Evolutionary conservation across 2,888 invertebrate genomes (phyloP).

Genomic region (Tinea trinotella): DNA sequence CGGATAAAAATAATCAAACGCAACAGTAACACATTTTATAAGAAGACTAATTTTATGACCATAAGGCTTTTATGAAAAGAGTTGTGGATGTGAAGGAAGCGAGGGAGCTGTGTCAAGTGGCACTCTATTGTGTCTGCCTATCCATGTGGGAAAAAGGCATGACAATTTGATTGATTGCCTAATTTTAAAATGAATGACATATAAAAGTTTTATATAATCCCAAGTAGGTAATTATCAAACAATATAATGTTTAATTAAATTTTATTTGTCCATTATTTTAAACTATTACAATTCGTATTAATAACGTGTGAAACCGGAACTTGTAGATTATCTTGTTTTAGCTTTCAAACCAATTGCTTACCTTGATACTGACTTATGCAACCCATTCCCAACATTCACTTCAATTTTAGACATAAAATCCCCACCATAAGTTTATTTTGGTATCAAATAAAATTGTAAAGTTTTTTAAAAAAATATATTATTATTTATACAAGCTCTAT

Average conservation of each 20-base stretch:
- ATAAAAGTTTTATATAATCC: no score
- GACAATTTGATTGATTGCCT: no score
- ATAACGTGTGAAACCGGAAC: constrained; percentile 4
- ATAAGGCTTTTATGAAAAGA: no score
- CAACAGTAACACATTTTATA: no score
- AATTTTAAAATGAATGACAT: no score
- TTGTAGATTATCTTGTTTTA: not conserved
- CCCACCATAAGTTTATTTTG: not conserved
- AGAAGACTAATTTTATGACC: no score
- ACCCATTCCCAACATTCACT: not conserved
- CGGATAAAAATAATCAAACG: no score
- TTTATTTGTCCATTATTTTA: not conserved
- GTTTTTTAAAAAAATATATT: not conserved
- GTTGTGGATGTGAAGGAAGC: no score
- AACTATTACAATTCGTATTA: not conserved
- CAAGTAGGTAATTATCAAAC: not conserved
- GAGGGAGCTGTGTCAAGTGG: no score
- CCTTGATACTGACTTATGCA: constrained; percentile 1
- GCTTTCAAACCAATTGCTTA: constrained; percentile 1
- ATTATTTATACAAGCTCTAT: no score
- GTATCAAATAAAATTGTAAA: not conserved
- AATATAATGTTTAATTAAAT: not conserved
- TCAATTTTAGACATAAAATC: not conserved
- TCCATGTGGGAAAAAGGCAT: no score
- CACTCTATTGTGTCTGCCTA: no score